Base-by-base conservation (phyloP, 2,888 invertebrate genomes). In the Argyra leucocephala region DNA sequence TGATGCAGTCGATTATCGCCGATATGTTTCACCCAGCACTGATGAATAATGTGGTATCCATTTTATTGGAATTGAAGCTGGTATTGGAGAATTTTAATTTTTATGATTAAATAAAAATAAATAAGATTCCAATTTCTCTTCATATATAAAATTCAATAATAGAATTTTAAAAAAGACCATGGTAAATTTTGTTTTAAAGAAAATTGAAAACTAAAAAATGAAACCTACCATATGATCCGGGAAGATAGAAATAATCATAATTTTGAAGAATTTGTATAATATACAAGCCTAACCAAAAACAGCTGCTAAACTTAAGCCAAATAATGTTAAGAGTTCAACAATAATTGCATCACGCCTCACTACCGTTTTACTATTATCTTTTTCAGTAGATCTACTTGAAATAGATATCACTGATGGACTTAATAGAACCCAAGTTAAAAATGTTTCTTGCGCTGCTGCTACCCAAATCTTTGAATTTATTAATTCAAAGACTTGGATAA, bases 371-470 rank as follows among this genome's bases (percentile, higher is more conserved):
- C 69, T 70, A 61, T 70, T 72, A 36, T 72, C 70, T 9, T 71
- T 71, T 9, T 70, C 73, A 65, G 75, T 72, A 2, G 71, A 71
- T 21, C 78, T 73, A 58, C 79, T 79, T 31, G 76, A 74, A 57
- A 80, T 76, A 23, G 78, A 73, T 48, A 80, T 76, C 1, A 78
- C 75, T 2, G 80, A 80, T 31, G 77, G 73, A 0, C 80, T 80
- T 24, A 93, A 81, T 10, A 93, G 78, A 1, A 92, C 92, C 95
- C 95, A 77, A 0, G 77, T 77, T 3, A 93, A 83, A 76, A 94
- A 94, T 0, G 88, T 88, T 79, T 95, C 94, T 75, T 93, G 89
- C 22, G 91, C 89, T 0, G 94, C 95, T 1, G 93, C 91, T 26
- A 90, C 83, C 94, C 95, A 95, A 70, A 92, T 88, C 87, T 90